Conservation (phyloP, 2,797 vertebrate species). For the Rachycentron canadum region DNA sequence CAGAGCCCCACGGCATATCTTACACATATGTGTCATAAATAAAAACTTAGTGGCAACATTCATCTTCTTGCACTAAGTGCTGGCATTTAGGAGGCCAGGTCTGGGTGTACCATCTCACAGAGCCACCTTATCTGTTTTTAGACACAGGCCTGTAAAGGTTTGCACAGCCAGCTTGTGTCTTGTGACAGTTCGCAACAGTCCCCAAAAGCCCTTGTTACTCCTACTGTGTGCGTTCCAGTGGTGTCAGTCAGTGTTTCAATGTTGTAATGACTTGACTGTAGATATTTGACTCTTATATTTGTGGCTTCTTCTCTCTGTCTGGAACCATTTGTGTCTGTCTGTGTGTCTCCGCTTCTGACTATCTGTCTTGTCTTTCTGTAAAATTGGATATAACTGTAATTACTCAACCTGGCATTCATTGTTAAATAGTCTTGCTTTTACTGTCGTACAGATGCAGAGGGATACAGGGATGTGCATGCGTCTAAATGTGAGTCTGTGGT, state of each 20-base stretch:
- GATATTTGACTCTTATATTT: slow-evolving; percentile 67
- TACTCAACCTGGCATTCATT: slow-evolving; percentile 19
- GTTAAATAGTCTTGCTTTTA: slow-evolving; percentile 24
- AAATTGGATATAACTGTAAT: slow-evolving; percentile 40
- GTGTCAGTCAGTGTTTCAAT: slow-evolving; percentile 66
- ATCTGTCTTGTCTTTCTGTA: slow-evolving; percentile 68
- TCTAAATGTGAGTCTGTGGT: slow-evolving; percentile 41
- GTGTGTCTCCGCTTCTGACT: slow-evolving; percentile 59
- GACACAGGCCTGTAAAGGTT: slow-evolving; percentile 23
- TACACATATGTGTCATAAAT: slow-evolving; percentile 38
- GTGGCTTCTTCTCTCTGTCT: slow-evolving; percentile 57
- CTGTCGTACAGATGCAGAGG: slow-evolving; percentile 19
- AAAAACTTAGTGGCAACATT: slow-evolving; percentile 29
- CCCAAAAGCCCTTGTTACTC: slow-evolving; percentile 21
- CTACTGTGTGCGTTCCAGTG: slow-evolving; percentile 61
- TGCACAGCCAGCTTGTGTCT: slow-evolving; percentile 31
- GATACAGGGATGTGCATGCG: slow-evolving; percentile 39
- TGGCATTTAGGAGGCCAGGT: slow-evolving; percentile 21
- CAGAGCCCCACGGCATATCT: slow-evolving; percentile 33
- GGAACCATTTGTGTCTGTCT: slow-evolving; percentile 55
- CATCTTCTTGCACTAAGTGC: slow-evolving; percentile 10
- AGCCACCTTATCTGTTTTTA: slow-evolving; percentile 32
- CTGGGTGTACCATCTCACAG: slow-evolving; percentile 23
- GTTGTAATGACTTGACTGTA: slow-evolving; percentile 67
- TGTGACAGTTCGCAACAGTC: background rate